Evolutionary conservation across 2,888 invertebrate species (phyloP).

Genomic region (Pseudococcus jackbeardsleyi): DNA sequence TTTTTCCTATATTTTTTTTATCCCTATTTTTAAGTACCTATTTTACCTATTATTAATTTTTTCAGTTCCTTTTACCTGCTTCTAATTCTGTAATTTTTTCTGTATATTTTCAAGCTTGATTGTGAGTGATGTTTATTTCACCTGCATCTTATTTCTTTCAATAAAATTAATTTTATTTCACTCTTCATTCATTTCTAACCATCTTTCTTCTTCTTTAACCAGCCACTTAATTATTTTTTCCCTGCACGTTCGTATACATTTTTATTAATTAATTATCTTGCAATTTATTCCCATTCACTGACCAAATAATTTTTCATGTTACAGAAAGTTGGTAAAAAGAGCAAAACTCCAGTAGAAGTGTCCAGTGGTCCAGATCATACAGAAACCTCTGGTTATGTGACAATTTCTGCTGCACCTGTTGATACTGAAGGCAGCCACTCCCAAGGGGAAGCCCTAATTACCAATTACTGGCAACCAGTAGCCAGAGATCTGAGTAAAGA

Average conservation of each 20-base stretch:
- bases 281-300: neutral
- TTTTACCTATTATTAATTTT: too few species aligned
- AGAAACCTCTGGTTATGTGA: neutral
- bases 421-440: neutral
- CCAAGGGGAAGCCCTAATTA: neutral
- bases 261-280: neutral
- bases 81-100: neutral
- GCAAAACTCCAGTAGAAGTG: neutral
- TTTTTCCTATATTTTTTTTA: neutral
- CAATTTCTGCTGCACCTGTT: neutral
- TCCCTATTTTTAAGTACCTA: neutral
- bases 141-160: neutral
- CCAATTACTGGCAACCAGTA: neutral
- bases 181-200: neutral
- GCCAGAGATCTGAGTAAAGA: slow-evolving; percentile 45
- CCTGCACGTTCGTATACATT: neutral
- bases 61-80: too few species aligned
- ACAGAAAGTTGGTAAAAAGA: neutral
- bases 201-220: neutral
- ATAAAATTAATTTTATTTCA: neutral
- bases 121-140: neutral
- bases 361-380: neutral
- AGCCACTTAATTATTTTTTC: neutral
- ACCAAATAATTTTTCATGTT: slow-evolving; percentile 1
- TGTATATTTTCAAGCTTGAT: neutral